A percentile compares a stretch with the other conserved stretches of the same genome.
Evolutionary conservation across 2,797 vertebrate species (phyloP).

Genomic region (Merluccius polli): DNA sequence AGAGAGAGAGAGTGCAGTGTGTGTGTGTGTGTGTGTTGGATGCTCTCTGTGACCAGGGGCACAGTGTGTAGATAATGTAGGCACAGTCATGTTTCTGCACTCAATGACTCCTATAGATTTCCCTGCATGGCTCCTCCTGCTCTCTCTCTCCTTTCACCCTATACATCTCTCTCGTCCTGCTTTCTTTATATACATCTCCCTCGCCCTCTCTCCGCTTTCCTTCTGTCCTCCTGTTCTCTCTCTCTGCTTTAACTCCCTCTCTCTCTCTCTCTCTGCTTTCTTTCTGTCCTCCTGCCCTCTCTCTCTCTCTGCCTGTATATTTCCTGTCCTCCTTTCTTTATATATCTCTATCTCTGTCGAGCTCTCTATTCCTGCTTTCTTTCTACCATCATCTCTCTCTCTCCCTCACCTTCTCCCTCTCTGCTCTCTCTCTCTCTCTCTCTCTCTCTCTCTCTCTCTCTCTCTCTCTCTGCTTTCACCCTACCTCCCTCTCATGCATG

Average conservation of each 20-base stretch:
- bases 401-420: background rate
- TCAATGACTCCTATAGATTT: conserved; percentile 46
- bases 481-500: background rate
- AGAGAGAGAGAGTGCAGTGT: conserved; percentile 24
- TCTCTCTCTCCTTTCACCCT: conserved; percentile 7
- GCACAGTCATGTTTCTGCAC: conserved; percentile 26
- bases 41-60: conserved; percentile 53
- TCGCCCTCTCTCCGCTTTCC: no score
- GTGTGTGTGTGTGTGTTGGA: background rate
- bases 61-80: conserved; percentile 50
- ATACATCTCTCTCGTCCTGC: background rate
- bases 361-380: background rate
- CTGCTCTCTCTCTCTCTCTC: background rate
- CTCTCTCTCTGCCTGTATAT: background rate
- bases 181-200: no score
- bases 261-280: background rate
- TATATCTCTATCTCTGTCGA: background rate
- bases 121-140: background rate
- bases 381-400: background rate
- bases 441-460: background rate
- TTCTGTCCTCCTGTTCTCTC: no score
- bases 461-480: background rate
- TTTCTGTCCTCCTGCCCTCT: background rate
- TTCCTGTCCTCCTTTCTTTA: background rate
- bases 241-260: no score